A percentile compares a stretch with the other conserved stretches of the same genome.
These are phyloP conservation scores for Neostethus bicornis DNA, from an alignment of 2,797 vertebrate species.

Conservation along the genomic window DNA sequence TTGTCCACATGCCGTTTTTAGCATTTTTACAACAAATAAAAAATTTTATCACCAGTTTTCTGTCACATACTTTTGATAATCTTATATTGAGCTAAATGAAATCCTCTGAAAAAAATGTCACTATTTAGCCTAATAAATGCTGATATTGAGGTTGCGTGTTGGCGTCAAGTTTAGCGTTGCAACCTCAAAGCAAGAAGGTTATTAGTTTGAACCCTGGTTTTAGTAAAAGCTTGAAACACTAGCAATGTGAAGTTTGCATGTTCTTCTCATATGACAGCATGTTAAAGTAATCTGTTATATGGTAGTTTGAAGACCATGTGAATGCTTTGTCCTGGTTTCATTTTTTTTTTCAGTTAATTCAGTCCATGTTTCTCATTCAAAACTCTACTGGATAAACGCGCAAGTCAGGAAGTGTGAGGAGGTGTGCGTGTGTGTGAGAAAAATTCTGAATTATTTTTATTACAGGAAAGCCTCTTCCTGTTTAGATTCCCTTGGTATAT, in stretches of 20 bases:
- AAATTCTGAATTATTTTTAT: slow-evolving; percentile 9
- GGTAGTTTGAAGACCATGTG: no score
- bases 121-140: slow-evolving; percentile 54
- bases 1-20: no score
- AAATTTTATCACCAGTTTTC: neutral
- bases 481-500: slow-evolving; percentile 25
- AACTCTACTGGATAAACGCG: slow-evolving; percentile 9
- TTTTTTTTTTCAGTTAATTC: slow-evolving; percentile 39
- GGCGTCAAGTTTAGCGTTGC: no score
- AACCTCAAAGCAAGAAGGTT: no score
- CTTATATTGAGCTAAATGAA: neutral
- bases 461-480: slow-evolving; percentile 11
- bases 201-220: no score
- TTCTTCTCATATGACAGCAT: no score
- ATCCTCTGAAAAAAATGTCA: slow-evolving; percentile 28
- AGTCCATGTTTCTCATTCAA: no score
- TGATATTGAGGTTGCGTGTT: no score
- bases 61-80: slow-evolving; percentile 6
- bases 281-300: no score
- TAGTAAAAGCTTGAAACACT: no score
- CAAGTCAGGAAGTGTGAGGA: slow-evolving; percentile 21
- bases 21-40: neutral
- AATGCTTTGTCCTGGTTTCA: slow-evolving; percentile 22
- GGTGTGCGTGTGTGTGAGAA: slow-evolving; percentile 15
- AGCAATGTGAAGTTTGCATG: no score